Percentiles rank a stretch among this genome's conserved stretches.
Evolutionary conservation across 2,797 vertebrate genomes (phyloP).

Genomic region (Enteromius afrohamiltoni): DNA sequence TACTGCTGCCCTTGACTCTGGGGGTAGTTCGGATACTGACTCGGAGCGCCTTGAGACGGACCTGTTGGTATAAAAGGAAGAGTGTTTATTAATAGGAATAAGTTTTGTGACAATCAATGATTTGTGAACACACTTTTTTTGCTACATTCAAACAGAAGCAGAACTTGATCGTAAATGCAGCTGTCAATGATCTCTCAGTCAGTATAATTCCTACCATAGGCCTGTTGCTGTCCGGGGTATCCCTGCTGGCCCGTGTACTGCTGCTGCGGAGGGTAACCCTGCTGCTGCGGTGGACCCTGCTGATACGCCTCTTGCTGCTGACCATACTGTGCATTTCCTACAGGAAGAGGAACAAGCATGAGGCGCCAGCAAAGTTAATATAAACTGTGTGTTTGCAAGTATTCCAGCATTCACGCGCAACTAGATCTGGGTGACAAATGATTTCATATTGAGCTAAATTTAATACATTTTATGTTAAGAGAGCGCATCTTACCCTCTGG

Average conservation of each 20-base stretch:
- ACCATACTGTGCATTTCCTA: conserved; percentile 94
- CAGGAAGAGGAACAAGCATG: conserved; percentile 62
- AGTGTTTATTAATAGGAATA: background rate
- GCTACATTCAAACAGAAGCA: background rate
- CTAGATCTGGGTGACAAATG: background rate
- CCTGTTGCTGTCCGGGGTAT: conserved; percentile 95
- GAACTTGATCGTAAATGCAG: background rate
- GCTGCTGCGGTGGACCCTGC: conserved; percentile 93
- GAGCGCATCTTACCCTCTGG: conserved; percentile 85
- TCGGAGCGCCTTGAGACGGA: conserved; percentile 89
- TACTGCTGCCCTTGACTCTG: conserved; percentile 98
- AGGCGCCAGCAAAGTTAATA: background rate
- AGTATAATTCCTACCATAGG: conserved; percentile 82
- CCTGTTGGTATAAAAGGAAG: conserved; percentile 69
- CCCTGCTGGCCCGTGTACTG: conserved; percentile 91
- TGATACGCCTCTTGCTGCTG: conserved; percentile 97
- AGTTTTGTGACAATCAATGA: too few species aligned
- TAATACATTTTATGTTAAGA: too few species aligned
- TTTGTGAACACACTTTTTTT: background rate
- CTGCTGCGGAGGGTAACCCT: conserved; percentile 92
- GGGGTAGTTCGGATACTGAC: conserved; percentile 95
- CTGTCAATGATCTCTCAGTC: background rate
- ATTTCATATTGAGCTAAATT: background rate
- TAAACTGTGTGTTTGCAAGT: background rate
- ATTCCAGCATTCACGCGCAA: background rate